phyloP scores from a whole-genome alignment of 2,113 vertebrate species.

The Neofelis nebulosa region DNA sequence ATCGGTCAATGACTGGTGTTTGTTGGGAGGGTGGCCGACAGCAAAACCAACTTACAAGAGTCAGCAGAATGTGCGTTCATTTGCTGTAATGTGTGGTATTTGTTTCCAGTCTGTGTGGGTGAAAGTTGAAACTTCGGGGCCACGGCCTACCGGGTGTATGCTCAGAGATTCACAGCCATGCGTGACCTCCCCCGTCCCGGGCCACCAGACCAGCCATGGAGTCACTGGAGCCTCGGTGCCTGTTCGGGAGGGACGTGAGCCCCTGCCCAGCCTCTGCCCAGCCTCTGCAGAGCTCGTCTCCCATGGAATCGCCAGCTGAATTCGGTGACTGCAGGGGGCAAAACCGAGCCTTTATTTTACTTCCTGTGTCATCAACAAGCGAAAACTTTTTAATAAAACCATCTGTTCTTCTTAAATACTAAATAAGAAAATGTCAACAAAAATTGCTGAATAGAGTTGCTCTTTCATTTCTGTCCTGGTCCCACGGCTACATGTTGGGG shows the following conservation, averaged over 20 bases:
- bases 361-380: neutral
- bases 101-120: neutral
- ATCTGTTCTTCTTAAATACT: neutral
- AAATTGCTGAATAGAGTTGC: neutral
- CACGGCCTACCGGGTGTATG: accelerated
- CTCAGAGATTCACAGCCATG: neutral
- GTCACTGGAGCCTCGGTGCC: accelerated
- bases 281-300: neutral
- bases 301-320: accelerated
- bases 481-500: neutral
- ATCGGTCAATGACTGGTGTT: accelerated
- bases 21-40: neutral
- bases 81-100: neutral
- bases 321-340: accelerated
- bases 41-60: accelerated
- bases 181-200: accelerated
- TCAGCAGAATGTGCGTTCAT: accelerated
- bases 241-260: neutral
- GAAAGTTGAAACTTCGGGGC: accelerated
- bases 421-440: neutral
- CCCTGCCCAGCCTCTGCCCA: neutral
- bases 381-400: neutral
- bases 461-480: neutral
- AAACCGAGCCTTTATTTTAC: neutral
- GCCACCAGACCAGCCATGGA: accelerated